phyloP scores from a whole-genome alignment of 2,888 invertebrate genomes.

The Cerceris rybyensis region DNA sequence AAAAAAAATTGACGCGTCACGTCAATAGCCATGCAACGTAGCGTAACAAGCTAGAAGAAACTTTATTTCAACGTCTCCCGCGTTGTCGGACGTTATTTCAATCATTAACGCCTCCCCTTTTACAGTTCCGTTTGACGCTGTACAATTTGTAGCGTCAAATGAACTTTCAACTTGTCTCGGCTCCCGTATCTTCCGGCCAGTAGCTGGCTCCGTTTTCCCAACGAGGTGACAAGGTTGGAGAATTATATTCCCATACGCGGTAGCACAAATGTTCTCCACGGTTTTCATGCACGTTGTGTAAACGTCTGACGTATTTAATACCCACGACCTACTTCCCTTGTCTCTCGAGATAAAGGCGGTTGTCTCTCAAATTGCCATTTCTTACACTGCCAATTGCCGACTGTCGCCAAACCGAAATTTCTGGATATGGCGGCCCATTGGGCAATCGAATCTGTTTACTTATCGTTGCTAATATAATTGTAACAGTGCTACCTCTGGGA shows the following conservation, averaged over 20 bases:
- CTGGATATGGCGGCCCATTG: constrained; percentile 1
- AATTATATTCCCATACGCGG: constrained; percentile 56
- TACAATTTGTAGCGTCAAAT: constrained; percentile 30
- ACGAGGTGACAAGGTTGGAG: constrained; percentile 38
- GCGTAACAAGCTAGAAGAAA: no score
- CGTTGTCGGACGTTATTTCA: constrained; percentile 8
- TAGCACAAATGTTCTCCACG: constrained; percentile 28
- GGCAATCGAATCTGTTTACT: background rate
- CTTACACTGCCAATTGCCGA: constrained; percentile 46
- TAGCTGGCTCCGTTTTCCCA: constrained; percentile 15
- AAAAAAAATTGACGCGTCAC: no score
- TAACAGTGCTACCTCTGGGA: background rate
- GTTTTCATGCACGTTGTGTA: constrained; percentile 41
- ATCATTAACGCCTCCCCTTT: constrained; percentile 25
- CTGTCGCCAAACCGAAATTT: constrained; percentile 33
- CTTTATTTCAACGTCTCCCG: background rate
- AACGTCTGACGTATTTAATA: constrained; percentile 53
- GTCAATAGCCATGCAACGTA: no score
- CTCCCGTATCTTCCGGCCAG: constrained; percentile 2
- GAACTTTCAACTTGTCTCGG: constrained; percentile 20
- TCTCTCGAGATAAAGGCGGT: constrained; percentile 49
- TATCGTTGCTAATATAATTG: background rate
- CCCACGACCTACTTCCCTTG: constrained; percentile 58
- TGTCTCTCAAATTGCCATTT: constrained; percentile 38
- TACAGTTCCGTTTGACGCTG: constrained; percentile 16